Conservation (phyloP, 2,113 vertebrate species). For the Nothocercus nigrocapillus region DNA sequence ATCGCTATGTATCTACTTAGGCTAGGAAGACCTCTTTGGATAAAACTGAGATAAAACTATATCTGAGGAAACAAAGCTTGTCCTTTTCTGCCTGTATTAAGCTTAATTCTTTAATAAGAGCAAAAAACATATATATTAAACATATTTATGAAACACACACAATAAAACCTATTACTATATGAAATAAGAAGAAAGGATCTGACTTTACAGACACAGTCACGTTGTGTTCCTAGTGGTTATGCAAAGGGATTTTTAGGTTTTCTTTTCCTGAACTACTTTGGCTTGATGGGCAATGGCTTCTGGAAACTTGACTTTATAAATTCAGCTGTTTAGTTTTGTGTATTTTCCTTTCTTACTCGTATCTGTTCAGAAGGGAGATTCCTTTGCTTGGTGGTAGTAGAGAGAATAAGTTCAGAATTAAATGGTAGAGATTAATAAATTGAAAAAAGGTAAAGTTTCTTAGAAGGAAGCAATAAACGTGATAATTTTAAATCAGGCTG, state of each 20-base stretch:
- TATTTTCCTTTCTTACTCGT: neutral
- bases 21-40: neutral
- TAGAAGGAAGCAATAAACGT: neutral
- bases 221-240: accelerated
- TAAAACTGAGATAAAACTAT: neutral
- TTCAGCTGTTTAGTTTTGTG: neutral
- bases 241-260: neutral
- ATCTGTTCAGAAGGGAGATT: neutral
- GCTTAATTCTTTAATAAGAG: neutral
- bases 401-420: neutral
- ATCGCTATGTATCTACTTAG: neutral
- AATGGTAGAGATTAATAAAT: neutral
- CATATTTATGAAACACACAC: neutral
- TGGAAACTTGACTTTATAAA: neutral
- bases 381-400: neutral
- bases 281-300: neutral
- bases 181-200: neutral
- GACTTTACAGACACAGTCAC: accelerated
- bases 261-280: neutral
- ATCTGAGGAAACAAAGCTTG: accelerated
- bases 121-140: neutral
- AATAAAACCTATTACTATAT: neutral
- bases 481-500: neutral
- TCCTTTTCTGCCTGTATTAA: neutral
- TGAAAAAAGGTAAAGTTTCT: neutral